phyloP scores from a whole-genome alignment of 1,140 invertebrate genomes.

The Delia radicum region DNA sequence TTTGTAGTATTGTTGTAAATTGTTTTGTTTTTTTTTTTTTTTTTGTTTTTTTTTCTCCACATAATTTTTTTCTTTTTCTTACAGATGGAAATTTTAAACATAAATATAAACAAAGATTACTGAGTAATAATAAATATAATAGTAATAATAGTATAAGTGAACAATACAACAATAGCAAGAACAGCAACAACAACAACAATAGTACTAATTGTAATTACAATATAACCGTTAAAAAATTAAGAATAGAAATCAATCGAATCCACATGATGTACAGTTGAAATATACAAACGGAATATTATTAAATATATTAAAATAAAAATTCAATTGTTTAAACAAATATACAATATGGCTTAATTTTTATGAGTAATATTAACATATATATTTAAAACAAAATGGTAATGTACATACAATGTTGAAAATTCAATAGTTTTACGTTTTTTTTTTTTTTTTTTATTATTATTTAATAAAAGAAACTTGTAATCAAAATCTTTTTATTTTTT shows the following conservation, averaged over 20 bases:
- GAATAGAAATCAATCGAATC: constrained; percentile 42
- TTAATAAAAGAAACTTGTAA: background rate
- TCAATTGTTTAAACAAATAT: constrained; percentile 12
- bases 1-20: background rate
- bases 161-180: constrained; percentile 27
- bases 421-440: background rate
- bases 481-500: background rate
- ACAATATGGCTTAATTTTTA: background rate
- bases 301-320: constrained; percentile 25
- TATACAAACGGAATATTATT: constrained; percentile 10
- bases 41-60: constrained; percentile 18
- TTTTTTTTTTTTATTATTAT: background rate
- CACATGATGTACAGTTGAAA: constrained; percentile 42
- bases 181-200: constrained; percentile 32
- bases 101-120: constrained; percentile 35
- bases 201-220: constrained; percentile 29
- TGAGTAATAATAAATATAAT: constrained; percentile 28
- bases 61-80: constrained; percentile 36
- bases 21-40: background rate
- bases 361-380: constrained; percentile 17
- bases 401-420: constrained; percentile 1
- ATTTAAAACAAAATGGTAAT: constrained; percentile 9
- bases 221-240: constrained; percentile 41
- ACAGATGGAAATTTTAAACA: constrained; percentile 45
- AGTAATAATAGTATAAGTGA: constrained; percentile 22